A percentile compares a stretch with the other conserved stretches of the same genome.
Evolutionary conservation across 2,797 vertebrate genomes (phyloP).

Genomic region (Oreonectes daqikongensis): DNA sequence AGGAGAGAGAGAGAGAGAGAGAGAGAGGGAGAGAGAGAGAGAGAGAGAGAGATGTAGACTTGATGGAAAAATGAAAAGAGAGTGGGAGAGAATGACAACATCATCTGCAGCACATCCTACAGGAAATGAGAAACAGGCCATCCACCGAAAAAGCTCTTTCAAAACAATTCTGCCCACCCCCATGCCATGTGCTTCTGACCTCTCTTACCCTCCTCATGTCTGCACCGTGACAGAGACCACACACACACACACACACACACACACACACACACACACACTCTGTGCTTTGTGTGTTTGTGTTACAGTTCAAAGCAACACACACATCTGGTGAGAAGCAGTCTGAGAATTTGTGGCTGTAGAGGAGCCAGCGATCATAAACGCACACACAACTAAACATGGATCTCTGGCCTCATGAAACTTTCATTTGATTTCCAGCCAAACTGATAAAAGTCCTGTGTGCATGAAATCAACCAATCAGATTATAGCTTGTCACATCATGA

Average conservation of each 20-base stretch:
- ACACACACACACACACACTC: background rate
- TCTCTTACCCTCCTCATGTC: background rate
- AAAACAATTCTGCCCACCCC: background rate
- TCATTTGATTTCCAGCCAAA: too few relatives aligned
- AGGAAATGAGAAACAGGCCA: background rate
- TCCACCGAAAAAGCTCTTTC: background rate
- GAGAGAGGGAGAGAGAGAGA: too few relatives aligned
- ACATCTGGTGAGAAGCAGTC: background rate
- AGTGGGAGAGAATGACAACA: background rate
- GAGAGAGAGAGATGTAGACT: too few relatives aligned
- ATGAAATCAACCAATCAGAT: too few relatives aligned
- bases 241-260: background rate
- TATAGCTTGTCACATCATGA: too few relatives aligned
- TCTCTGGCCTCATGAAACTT: too few relatives aligned
- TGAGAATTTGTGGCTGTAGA: background rate
- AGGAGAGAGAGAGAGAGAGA: too few relatives aligned
- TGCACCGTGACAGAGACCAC: background rate
- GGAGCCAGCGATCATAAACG: too few relatives aligned
- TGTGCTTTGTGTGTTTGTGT: background rate
- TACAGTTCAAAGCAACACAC: slow-evolving; percentile 1
- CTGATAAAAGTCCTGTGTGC: too few relatives aligned
- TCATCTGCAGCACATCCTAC: background rate
- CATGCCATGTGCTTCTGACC: background rate
- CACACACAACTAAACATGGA: too few relatives aligned
- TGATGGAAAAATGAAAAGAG: background rate